Evolutionary conservation across 2,113 vertebrate genomes (phyloP).

Genomic region (Apaloderma vittatum): DNA sequence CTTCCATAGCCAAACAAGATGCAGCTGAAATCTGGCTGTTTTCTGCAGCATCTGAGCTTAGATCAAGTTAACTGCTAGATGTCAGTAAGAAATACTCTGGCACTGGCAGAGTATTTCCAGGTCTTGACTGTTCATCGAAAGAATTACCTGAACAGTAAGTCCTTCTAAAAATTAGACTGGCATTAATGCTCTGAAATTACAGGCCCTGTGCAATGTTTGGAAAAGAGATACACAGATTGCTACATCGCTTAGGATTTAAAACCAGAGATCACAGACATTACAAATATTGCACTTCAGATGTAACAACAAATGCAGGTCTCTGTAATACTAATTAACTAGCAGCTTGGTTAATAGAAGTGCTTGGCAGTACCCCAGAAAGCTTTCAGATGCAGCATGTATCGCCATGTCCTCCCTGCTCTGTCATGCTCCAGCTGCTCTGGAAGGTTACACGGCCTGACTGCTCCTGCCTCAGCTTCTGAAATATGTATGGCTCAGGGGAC

Average conservation of each 20-base stretch:
- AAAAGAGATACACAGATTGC: not conserved
- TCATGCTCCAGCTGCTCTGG: not conserved
- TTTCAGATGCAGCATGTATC: not conserved
- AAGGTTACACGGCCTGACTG: not conserved
- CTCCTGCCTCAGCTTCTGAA: not conserved
- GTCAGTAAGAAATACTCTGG: constrained; percentile 51
- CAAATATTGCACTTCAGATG: not conserved
- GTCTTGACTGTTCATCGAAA: constrained; percentile 27
- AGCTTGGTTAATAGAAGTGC: not conserved
- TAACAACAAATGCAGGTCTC: not conserved
- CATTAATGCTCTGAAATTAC: not conserved
- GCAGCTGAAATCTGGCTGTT: constrained; percentile 43
- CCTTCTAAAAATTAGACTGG: not conserved
- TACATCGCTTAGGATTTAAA: not conserved
- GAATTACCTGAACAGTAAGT: constrained; percentile 51
- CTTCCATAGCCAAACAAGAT: not conserved
- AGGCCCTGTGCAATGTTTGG: not conserved
- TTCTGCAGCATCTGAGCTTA: constrained; percentile 62
- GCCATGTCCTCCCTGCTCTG: not conserved
- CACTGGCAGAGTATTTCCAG: constrained; percentile 32
- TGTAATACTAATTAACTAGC: not conserved
- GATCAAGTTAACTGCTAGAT: constrained; percentile 35
- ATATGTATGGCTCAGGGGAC: not conserved
- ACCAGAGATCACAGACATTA: not conserved
- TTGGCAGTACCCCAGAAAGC: not conserved